Percentiles rank a stretch among this genome's conserved stretches.
phyloP scores from a whole-genome alignment of 2,797 vertebrate genomes.

The Hypotaenidia philippensis region DNA sequence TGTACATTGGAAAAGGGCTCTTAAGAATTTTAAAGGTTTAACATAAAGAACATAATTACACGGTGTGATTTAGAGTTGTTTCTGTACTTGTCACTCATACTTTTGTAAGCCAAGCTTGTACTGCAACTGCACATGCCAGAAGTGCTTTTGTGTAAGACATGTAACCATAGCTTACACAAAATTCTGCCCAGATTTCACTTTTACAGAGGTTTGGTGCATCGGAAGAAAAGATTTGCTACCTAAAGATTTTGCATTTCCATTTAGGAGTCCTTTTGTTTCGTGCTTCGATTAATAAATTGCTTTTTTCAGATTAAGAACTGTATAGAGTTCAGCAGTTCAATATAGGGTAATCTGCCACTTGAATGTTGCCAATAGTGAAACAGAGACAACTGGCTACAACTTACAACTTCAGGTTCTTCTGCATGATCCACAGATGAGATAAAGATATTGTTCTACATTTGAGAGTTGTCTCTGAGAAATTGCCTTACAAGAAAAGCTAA shows the following conservation, averaged over 20 bases:
- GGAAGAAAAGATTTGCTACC: neutral
- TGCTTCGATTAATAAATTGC: neutral
- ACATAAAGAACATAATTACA: slow-evolving; percentile 73
- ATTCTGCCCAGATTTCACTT: neutral
- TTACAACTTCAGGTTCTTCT: slow-evolving; percentile 4
- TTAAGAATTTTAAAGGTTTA: slow-evolving; percentile 73
- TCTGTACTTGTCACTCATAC: slow-evolving; percentile 51
- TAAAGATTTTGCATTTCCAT: neutral
- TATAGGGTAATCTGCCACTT: neutral
- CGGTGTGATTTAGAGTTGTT: slow-evolving; percentile 68
- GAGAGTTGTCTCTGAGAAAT: slow-evolving; percentile 53
- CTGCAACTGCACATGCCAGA: neutral
- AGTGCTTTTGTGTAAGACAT: neutral
- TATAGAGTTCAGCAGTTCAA: slow-evolving; percentile 6
- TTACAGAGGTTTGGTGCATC: neutral
- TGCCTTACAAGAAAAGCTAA: slow-evolving; percentile 45
- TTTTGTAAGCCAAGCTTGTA: slow-evolving; percentile 10
- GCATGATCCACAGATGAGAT: neutral
- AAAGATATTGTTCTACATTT: neutral
- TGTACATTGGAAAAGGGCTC: slow-evolving; percentile 43
- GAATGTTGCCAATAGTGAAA: neutral
- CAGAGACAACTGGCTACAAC: neutral
- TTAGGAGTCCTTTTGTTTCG: neutral
- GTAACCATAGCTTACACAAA: neutral
- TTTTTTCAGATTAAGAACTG: neutral